These are phyloP conservation scores for Elephas maximus DNA, from an alignment of 2,113 vertebrate species.

Conservation along the genomic window DNA sequence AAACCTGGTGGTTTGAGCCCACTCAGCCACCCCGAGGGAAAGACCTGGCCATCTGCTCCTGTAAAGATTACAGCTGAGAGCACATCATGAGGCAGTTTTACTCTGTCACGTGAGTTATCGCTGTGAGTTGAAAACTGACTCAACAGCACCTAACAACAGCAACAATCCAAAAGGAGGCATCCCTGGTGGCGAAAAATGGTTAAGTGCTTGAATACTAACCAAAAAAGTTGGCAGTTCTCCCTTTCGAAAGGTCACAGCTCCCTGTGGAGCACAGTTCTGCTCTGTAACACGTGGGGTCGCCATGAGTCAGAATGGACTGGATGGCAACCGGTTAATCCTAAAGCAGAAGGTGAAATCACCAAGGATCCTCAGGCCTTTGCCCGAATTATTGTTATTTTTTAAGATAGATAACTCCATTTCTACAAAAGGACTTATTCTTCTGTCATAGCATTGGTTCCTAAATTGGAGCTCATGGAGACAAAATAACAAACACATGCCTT, in stretches of 20 bases:
- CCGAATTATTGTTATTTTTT: conserved; percentile 26
- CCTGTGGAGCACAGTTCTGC: background rate
- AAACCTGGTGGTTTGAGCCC: background rate
- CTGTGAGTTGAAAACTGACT: background rate
- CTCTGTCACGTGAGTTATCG: background rate
- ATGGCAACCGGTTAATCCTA: background rate
- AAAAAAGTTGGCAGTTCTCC: background rate
- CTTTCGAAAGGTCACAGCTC: background rate
- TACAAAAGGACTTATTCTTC: background rate
- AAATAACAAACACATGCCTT: conserved; percentile 1
- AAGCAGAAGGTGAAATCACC: conserved; percentile 1
- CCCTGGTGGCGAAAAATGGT: background rate
- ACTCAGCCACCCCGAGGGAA: background rate
- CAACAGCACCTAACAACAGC: background rate
- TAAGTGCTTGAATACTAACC: no score
- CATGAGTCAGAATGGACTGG: background rate
- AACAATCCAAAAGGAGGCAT: background rate
- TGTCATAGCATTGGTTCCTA: background rate
- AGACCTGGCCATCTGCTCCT: background rate
- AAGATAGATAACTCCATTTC: background rate
- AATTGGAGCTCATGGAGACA: background rate
- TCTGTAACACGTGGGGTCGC: background rate
- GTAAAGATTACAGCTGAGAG: background rate
- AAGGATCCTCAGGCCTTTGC: background rate
- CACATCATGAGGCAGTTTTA: background rate